Evolutionary conservation across 2,113 vertebrate species (phyloP).

Genomic region (Macroglossus sobrinus): DNA sequence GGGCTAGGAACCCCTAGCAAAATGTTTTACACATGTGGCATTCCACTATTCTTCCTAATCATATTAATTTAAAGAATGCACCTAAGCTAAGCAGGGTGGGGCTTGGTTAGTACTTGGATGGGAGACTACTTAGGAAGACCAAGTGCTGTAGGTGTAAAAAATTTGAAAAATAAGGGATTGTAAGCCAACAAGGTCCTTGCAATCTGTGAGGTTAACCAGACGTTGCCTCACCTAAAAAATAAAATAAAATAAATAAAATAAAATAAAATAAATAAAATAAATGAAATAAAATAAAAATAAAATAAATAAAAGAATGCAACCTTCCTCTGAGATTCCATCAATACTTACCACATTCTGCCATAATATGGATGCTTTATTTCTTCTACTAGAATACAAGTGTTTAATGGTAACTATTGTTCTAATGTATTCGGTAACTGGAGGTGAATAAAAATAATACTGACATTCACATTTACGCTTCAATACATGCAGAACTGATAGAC

Average conservation of each 20-base stretch:
- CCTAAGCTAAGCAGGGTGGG: too few relatives aligned
- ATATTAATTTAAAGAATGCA: neutral
- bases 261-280: neutral
- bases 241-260: too few relatives aligned
- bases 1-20: neutral
- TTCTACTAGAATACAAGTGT: neutral
- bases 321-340: neutral
- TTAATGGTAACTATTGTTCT: neutral
- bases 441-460: neutral
- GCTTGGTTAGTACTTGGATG: too few relatives aligned
- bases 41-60: neutral
- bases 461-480: neutral
- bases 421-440: neutral
- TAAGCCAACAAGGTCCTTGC: too few relatives aligned
- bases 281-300: too few relatives aligned
- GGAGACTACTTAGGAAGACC: too few relatives aligned
- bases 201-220: too few relatives aligned
- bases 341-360: neutral
- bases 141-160: too few relatives aligned
- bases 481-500: neutral
- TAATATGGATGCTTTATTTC: neutral
- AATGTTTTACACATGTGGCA: neutral
- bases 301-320: neutral
- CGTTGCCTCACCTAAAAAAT: too few relatives aligned
- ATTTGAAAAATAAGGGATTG: too few relatives aligned